Conservation (phyloP, 92 coral and sea anemone genomes). For the Epizoanthus stellaris region DNA sequence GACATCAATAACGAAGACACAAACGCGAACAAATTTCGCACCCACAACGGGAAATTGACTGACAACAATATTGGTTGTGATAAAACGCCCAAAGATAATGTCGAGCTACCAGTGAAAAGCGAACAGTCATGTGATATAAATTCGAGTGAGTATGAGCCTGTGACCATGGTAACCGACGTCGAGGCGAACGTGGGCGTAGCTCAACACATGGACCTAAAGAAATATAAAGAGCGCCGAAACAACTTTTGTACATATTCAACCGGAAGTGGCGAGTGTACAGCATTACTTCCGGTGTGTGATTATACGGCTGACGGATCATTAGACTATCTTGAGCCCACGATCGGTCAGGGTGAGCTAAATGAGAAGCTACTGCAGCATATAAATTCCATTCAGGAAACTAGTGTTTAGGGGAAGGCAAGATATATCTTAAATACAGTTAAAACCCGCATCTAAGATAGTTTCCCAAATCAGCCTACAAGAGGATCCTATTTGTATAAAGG, state of each 20-base stretch:
- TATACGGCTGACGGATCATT: not conserved
- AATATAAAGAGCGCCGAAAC: not conserved
- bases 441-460: not conserved
- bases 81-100: not conserved
- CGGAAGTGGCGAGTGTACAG: conserved; percentile 10
- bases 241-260: not conserved
- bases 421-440: not conserved
- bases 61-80: not conserved
- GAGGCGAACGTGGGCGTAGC: not conserved
- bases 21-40: not conserved
- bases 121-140: not conserved
- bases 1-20: not conserved
- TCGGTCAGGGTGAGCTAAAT: not conserved
- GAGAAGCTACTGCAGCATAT: not conserved
- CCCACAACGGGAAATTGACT: not conserved
- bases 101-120: not conserved
- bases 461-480: no score
- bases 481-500: no score
- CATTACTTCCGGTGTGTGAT: conserved; percentile 5
- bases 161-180: not conserved
- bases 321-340: not conserved
- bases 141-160: not conserved
- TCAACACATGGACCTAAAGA: conserved; percentile 9
- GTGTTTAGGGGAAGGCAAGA: not conserved
- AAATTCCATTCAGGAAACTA: conserved; percentile 28